phyloP scores from a whole-genome alignment of 1,140 invertebrate genomes.

The Neelides sp. region DNA sequence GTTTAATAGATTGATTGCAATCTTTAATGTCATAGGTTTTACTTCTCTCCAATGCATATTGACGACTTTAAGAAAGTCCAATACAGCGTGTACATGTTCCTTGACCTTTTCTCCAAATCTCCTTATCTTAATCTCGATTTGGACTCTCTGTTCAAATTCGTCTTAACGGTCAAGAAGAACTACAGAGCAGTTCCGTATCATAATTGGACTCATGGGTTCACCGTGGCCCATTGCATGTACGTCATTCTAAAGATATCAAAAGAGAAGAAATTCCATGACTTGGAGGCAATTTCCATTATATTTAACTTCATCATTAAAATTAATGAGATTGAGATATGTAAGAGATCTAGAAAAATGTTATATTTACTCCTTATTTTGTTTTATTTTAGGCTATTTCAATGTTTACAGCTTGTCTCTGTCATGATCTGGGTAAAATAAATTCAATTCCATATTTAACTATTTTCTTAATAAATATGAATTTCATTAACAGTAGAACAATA shows the following conservation, averaged over 20 bases:
- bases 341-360: no score
- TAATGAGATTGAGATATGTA: no score
- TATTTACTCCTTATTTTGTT: no score
- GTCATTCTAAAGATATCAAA: slow-evolving; percentile 60
- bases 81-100: slow-evolving; percentile 63
- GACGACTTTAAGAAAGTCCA: slow-evolving; percentile 52
- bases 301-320: no score
- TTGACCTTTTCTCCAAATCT: slow-evolving; percentile 51
- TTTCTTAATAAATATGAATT: background rate
- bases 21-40: no score
- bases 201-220: slow-evolving; percentile 75
- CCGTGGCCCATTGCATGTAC: slow-evolving; percentile 70
- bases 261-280: no score
- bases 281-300: slow-evolving; percentile 52
- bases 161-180: slow-evolving; percentile 67
- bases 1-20: no score
- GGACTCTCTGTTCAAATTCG: slow-evolving; percentile 52
- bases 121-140: slow-evolving; percentile 52
- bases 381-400: no score
- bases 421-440: slow-evolving; percentile 72
- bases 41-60: slow-evolving; percentile 56
- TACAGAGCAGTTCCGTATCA: slow-evolving; percentile 69
- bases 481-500: no score
- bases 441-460: slow-evolving; percentile 42
- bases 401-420: slow-evolving; percentile 66